phyloP scores from a whole-genome alignment of 2,888 invertebrate species.

The Euplagia quadripunctaria region DNA sequence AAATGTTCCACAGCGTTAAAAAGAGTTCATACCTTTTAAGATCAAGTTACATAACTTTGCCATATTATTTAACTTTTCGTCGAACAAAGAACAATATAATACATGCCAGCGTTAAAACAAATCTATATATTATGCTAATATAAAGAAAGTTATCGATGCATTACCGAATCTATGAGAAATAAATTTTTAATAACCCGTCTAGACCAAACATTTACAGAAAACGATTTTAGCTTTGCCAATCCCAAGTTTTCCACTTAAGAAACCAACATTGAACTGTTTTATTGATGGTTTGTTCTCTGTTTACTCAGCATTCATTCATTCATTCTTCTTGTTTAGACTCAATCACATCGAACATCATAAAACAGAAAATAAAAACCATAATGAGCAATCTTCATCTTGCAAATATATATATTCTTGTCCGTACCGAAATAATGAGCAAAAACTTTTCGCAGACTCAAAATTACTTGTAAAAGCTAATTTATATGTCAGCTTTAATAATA shows the following conservation, averaged over 20 bases:
- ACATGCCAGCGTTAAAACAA: constrained; percentile 13
- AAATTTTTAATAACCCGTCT: constrained; percentile 84
- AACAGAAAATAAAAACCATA: constrained; percentile 80
- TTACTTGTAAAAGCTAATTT: constrained; percentile 62
- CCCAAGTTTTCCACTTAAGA: constrained; percentile 76
- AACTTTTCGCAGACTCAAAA: constrained; percentile 48
- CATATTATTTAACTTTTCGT: background rate
- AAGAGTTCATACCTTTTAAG: constrained; percentile 24
- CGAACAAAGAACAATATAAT: constrained; percentile 18
- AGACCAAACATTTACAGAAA: constrained; percentile 76
- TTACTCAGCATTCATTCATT: constrained; percentile 67
- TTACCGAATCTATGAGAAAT: constrained; percentile 73
- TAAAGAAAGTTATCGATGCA: constrained; percentile 53
- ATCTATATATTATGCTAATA: constrained; percentile 34
- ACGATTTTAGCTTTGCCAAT: constrained; percentile 73
- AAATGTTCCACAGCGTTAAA: constrained; percentile 13
- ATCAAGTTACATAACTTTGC: constrained; percentile 16
- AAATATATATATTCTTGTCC: constrained; percentile 80
- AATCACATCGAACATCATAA: constrained; percentile 78
- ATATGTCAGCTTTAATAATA: constrained; percentile 55
- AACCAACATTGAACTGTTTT: constrained; percentile 75
- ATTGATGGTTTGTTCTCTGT: constrained; percentile 65
- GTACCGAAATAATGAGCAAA: constrained; percentile 64
- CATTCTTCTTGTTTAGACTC: constrained; percentile 79
- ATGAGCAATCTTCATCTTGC: constrained; percentile 77